phyloP scores from a whole-genome alignment of 2,888 invertebrate genomes.

The Lymantria dispar region DNA sequence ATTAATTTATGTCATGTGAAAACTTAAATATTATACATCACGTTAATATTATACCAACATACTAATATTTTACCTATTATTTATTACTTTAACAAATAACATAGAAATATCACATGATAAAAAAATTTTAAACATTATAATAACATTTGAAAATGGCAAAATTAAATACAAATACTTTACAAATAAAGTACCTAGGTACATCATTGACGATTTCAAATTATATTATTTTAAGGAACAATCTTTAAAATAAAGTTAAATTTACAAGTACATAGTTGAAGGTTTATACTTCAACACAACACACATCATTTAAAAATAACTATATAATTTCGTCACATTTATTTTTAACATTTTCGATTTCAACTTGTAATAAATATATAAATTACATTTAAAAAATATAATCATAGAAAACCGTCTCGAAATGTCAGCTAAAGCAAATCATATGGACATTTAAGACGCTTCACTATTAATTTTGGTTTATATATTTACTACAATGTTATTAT shows the following conservation, averaged over 20 bases:
- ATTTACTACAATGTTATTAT: not conserved
- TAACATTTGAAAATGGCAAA: constrained; percentile 70
- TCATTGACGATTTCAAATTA: constrained; percentile 24
- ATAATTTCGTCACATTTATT: not conserved
- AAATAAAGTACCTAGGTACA: constrained; percentile 47
- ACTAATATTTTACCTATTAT: constrained; percentile 58
- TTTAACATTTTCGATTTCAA: not conserved
- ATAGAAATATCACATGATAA: constrained; percentile 80
- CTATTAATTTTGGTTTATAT: not conserved
- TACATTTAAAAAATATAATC: constrained; percentile 8
- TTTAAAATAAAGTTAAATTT: constrained; percentile 2
- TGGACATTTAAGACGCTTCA: not conserved
- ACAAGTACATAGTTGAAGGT: constrained; percentile 9
- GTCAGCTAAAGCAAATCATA: not conserved
- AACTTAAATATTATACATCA: constrained; percentile 56
- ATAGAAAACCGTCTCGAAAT: not conserved
- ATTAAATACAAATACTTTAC: constrained; percentile 40
- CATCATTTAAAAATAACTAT: not conserved
- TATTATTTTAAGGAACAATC: constrained; percentile 46
- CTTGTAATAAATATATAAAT: not conserved
- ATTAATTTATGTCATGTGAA: constrained; percentile 65
- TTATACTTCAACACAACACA: not conserved
- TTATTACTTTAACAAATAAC: constrained; percentile 78
- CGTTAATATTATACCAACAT: constrained; percentile 61
- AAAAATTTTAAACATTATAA: constrained; percentile 64